phyloP scores from a whole-genome alignment of 1,140 invertebrate species.

The Bombus superbus region DNA sequence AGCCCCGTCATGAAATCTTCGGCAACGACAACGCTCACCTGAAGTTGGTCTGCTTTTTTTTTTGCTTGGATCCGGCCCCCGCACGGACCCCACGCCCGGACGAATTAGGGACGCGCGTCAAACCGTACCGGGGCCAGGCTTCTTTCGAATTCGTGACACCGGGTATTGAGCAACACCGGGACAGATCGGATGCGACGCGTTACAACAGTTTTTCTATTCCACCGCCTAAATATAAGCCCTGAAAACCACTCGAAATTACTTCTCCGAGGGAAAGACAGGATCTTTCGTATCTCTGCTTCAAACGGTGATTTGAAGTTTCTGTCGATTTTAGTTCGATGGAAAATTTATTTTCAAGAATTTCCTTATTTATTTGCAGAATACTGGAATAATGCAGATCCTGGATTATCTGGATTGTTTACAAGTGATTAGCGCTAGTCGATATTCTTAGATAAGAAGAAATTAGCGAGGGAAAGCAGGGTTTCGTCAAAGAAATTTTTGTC shows the following conservation, averaged over 20 bases:
- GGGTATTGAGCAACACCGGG: conserved; percentile 52
- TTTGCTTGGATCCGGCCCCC: conserved; percentile 13
- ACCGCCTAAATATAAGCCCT: conserved; percentile 27
- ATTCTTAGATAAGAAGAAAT: too few species aligned
- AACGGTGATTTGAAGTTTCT: neutral
- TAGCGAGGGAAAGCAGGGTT: too few species aligned
- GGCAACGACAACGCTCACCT: conserved; percentile 12
- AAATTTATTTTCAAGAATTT: too few species aligned
- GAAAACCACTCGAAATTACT: conserved; percentile 10
- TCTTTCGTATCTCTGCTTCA: neutral
- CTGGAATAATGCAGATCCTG: too few species aligned
- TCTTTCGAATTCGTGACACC: conserved; percentile 66
- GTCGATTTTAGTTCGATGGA: neutral
- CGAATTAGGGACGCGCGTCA: conserved; percentile 74
- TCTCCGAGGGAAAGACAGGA: neutral
- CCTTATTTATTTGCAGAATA: too few species aligned
- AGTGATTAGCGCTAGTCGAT: too few species aligned
- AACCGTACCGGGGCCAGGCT: conserved; percentile 60
- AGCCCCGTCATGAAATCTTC: conserved; percentile 38
- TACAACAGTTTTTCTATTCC: conserved; percentile 36
- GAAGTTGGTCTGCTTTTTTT: neutral
- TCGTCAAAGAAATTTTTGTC: too few species aligned
- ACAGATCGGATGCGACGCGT: conserved; percentile 37
- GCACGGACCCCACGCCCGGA: conserved; percentile 57
- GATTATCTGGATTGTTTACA: too few species aligned